Evolutionary conservation across 2,113 vertebrate genomes (phyloP).

Genomic region (Xyrauchen texanus): DNA sequence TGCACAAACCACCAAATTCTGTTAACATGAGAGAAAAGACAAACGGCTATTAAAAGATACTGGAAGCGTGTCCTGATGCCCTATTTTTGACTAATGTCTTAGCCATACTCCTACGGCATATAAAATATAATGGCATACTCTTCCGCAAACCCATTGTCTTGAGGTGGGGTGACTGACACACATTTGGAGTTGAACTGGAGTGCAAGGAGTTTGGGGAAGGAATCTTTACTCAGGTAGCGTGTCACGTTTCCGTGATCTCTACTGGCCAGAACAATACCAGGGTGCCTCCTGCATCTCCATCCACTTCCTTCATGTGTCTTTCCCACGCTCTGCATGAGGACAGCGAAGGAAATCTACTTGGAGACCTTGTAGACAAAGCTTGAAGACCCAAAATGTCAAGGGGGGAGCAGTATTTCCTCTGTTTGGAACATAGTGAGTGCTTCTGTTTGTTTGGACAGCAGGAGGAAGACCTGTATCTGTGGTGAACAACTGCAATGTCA

Average conservation of each 20-base stretch:
- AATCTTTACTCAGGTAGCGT: slow-evolving; percentile 76
- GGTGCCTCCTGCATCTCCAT: slow-evolving; percentile 69
- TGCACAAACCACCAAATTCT: neutral
- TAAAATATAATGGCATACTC: slow-evolving; percentile 57
- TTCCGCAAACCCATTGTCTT: slow-evolving; percentile 65
- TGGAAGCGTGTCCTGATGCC: neutral
- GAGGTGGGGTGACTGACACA: slow-evolving; percentile 35
- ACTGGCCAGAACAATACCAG: slow-evolving; percentile 77
- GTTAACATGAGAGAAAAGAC: neutral
- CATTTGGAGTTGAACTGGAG: slow-evolving; percentile 30
- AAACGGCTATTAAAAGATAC: neutral
- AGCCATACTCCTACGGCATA: slow-evolving; percentile 53
- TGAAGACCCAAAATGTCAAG: slow-evolving; percentile 50
- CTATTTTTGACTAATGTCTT: slow-evolving; percentile 59
- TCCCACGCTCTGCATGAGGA: slow-evolving; percentile 76
- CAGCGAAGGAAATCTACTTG: slow-evolving; percentile 76
- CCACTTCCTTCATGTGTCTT: slow-evolving; percentile 78
- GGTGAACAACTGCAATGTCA: slow-evolving; percentile 52
- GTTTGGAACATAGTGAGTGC: slow-evolving; percentile 61
- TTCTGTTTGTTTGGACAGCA: slow-evolving; percentile 68
- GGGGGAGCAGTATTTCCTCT: slow-evolving; percentile 68
- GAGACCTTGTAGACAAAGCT: slow-evolving; percentile 73
- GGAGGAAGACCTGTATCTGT: slow-evolving; percentile 63
- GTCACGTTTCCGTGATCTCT: slow-evolving; percentile 77
- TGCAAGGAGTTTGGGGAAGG: slow-evolving; percentile 64